A percentile compares a stretch with the other conserved stretches of the same genome.
These are phyloP conservation scores for Chlorospingus flavigularis DNA, from an alignment of 2,797 vertebrate genomes.

Conservation along the genomic window DNA sequence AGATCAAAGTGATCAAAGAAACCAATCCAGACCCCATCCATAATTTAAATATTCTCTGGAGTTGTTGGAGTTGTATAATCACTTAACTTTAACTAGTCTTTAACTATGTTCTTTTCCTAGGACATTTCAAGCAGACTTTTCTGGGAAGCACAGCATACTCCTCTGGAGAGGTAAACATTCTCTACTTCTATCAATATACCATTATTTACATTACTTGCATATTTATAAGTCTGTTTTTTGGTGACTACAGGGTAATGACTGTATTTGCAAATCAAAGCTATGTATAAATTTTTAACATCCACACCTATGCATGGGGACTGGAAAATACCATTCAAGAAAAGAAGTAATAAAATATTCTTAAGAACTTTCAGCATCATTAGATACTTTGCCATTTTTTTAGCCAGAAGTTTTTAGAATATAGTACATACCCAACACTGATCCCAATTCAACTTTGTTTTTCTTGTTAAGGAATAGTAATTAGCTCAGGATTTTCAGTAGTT, in stretches of 20 bases:
- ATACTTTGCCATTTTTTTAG: neutral
- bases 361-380: neutral
- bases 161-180: neutral
- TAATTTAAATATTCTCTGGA: neutral
- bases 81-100: neutral
- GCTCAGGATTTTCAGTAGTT: neutral
- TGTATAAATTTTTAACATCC: neutral
- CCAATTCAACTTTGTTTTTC: neutral
- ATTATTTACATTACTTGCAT: neutral
- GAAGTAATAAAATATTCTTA: neutral
- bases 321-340: neutral
- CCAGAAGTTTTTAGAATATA: neutral
- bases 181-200: neutral
- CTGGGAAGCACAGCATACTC: neutral
- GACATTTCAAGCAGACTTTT: neutral
- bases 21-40: neutral
- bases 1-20: neutral
- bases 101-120: neutral
- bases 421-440: neutral
- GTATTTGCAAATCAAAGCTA: neutral
- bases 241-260: neutral
- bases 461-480: neutral
- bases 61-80: neutral
- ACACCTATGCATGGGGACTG: neutral
- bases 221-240: neutral